Evolutionary conservation across 2,888 invertebrate genomes (phyloP).

Genomic region (Eretmocerus hayati): DNA sequence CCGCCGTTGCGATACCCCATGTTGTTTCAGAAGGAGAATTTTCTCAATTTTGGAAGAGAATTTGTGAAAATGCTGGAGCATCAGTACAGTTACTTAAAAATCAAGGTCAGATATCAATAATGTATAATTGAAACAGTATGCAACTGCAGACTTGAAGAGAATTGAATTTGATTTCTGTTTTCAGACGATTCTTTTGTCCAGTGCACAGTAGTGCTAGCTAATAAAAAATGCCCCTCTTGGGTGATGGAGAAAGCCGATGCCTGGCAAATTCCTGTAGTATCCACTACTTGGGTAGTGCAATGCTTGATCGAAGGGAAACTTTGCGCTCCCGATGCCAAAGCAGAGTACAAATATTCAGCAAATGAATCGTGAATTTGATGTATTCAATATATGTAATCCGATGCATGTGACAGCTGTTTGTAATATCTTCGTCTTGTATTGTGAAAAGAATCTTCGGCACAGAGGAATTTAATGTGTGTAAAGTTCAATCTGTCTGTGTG

Average conservation of each 20-base stretch:
- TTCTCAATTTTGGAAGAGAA: conserved; percentile 57
- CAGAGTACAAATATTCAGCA: neutral
- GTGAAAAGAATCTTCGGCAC: too few relatives aligned
- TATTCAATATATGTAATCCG: too few relatives aligned
- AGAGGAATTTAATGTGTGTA: too few relatives aligned
- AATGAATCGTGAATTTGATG: neutral
- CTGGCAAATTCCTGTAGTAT: conserved; percentile 59
- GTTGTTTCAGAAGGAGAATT: conserved; percentile 48
- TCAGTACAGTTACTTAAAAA: conserved; percentile 32
- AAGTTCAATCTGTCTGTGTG: too few relatives aligned
- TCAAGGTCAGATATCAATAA: conserved; percentile 33
- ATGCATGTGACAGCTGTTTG: too few relatives aligned
- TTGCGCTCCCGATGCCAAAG: neutral
- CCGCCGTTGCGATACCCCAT: conserved; percentile 35
- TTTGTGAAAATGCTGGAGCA: conserved; percentile 54
- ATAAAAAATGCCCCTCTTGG: conserved; percentile 56
- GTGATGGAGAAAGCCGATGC: conserved; percentile 50
- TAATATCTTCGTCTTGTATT: too few relatives aligned
- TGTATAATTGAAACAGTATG: too few relatives aligned
- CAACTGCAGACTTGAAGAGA: too few relatives aligned
- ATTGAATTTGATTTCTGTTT: too few relatives aligned
- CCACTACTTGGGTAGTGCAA: conserved; percentile 64
- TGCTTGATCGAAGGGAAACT: conserved; percentile 58
- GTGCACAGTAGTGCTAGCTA: conserved; percentile 54
- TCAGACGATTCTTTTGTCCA: conserved; percentile 32